Evolutionary conservation across 1,140 invertebrate genomes (phyloP).

Genomic region (Euglossa dilemma): DNA sequence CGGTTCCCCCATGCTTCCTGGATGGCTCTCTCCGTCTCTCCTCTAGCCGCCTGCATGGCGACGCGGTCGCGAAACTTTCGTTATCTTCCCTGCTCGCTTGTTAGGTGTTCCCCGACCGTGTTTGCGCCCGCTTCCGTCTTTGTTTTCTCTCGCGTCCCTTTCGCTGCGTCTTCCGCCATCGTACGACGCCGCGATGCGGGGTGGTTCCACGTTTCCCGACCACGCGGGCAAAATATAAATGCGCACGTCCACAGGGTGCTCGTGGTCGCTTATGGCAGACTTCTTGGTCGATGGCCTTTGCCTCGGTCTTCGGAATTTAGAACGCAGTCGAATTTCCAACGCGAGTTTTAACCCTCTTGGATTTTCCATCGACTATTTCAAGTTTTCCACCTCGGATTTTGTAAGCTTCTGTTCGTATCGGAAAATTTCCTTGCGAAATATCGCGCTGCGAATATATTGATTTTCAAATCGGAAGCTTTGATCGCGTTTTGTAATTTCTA

Average conservation of each 20-base stretch:
- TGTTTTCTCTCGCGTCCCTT: slow-evolving; percentile 7
- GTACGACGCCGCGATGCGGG: neutral
- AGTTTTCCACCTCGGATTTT: too few species aligned
- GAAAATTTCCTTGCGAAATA: too few species aligned
- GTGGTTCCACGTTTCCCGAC: neutral
- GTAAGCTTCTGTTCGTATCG: too few species aligned
- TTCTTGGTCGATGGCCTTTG: neutral
- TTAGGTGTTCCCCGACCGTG: neutral
- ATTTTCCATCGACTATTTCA: neutral
- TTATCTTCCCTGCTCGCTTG: slow-evolving; percentile 23
- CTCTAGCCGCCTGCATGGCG: slow-evolving; percentile 18
- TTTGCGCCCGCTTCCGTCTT: neutral
- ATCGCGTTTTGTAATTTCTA: too few species aligned
- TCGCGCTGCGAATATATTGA: too few species aligned
- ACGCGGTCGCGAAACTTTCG: slow-evolving; percentile 44
- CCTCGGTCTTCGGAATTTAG: neutral
- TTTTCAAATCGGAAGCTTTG: too few species aligned
- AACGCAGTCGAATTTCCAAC: neutral
- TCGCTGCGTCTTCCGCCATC: slow-evolving; percentile 12
- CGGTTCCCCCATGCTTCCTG: neutral
- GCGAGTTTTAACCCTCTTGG: neutral
- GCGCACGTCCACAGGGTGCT: neutral
- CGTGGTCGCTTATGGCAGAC: neutral
- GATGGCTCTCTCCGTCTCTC: neutral
- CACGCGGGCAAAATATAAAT: slow-evolving; percentile 3